Evolutionary conservation across 2,113 vertebrate genomes (phyloP), one percentile per base, ranked within the genome.

Genomic region (Leiothrix lutea): DNA sequence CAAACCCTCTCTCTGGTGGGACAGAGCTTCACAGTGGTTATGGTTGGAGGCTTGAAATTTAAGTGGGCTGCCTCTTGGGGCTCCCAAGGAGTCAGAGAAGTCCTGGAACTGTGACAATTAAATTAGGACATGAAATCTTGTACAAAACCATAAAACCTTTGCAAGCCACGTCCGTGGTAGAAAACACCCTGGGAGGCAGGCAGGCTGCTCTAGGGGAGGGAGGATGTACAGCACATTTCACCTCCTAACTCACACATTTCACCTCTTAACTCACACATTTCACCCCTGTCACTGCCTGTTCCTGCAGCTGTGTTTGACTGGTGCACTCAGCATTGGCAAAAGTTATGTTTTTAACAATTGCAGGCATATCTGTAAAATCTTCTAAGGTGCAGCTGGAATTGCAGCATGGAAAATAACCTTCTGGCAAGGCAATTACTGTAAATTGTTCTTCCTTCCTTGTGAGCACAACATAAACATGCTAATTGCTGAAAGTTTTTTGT

Each of bases 161-260:
- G 40, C 0, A 8, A 79, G n/a, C 13, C 45, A 44, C 0, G 0
- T 53, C 4, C 23, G 1, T 9, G 75, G 42, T 35, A 40, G 24
- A 45, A 22, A 16, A 1, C 3, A 7, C 36, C 6, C 16, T 18
- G 61, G 48, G 51, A 54, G 11, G 4, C 12, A 40, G 72, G 44
- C 20, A 25, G 56, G 56, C 25, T 48, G 26, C 45, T 33, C 2
- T 0, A 21, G 73, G 20, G 56, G 2, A 65, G 53, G 48, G 33
- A 50, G 7, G 6, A 6, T 2, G 18, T 18, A 1, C 19, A 54
- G 38, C 6, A 23, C 19, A n/a, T 62, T 64, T 88, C 40, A 54
- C 65, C 47, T 79, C 33, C 42, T 24, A 28, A 14, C 16, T 58
- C 60, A 2, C 60, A 2, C 16, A 1, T 56, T 62, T 33, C 44